These are phyloP conservation scores for Triplophysa siluroides DNA, from an alignment of 2,113 vertebrate species.

Conservation along the genomic window DNA sequence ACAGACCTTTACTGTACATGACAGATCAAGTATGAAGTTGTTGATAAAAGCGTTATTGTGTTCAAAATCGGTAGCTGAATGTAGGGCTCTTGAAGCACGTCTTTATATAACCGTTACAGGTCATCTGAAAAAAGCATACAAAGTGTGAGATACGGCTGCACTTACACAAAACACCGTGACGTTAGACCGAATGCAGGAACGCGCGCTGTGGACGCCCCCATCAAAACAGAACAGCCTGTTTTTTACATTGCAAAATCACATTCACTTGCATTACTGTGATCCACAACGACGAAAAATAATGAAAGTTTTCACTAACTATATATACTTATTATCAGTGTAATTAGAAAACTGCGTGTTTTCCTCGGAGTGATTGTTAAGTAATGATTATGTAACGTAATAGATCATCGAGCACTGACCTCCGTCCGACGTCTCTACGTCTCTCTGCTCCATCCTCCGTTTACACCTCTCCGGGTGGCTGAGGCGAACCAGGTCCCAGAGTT, in stretches of 20 bases:
- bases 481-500: constrained; percentile 66
- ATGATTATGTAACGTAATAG: neutral
- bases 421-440: constrained; percentile 58
- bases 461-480: constrained; percentile 71
- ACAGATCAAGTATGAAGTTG: no score
- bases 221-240: neutral
- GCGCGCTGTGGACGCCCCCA: constrained; percentile 9
- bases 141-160: neutral
- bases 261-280: neutral
- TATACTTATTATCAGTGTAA: neutral
- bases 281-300: neutral
- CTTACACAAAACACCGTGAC: neutral
- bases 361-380: neutral
- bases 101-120: neutral
- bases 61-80: neutral
- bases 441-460: constrained; percentile 63
- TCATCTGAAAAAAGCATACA: neutral
- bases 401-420: constrained; percentile 61
- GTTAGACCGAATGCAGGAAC: neutral
- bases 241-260: neutral
- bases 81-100: neutral
- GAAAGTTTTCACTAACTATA: neutral
- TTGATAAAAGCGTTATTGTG: neutral
- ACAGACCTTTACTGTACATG: no score
- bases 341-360: neutral